These are phyloP conservation scores for Tapirus terrestris DNA, from an alignment of 2,113 vertebrate species.

Conservation along the genomic window DNA sequence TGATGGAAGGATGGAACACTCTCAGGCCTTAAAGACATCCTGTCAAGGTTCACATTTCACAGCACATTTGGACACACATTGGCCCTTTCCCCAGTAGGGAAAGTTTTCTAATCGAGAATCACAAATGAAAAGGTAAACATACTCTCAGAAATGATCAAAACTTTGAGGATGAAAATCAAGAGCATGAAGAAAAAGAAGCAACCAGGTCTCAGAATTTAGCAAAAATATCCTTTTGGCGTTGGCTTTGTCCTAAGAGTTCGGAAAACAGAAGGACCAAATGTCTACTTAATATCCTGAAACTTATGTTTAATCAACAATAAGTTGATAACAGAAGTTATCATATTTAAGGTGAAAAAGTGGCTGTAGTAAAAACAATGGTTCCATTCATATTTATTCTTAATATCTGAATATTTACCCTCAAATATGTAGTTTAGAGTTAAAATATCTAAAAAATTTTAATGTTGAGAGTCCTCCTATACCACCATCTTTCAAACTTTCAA, in stretches of 20 bases:
- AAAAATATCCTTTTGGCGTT: not conserved
- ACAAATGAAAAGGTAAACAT: not conserved
- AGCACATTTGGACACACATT: too few relatives aligned
- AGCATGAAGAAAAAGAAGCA: not conserved
- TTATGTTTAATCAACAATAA: not conserved
- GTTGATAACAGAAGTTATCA: not conserved
- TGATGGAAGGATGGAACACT: not conserved
- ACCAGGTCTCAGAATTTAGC: not conserved
- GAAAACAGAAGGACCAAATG: not conserved
- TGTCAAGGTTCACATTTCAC: not conserved
- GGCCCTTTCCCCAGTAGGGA: not conserved
- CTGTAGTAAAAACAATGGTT: not conserved
- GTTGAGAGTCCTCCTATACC: too few relatives aligned
- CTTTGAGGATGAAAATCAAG: not conserved
- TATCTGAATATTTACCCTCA: not conserved
- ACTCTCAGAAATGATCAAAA: not conserved
- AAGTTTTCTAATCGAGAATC: not conserved
- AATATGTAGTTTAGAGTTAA: not conserved
- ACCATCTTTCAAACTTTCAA: too few relatives aligned
- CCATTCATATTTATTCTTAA: not conserved
- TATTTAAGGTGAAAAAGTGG: not conserved
- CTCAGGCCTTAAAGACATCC: rapidly evolving
- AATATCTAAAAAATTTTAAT: not conserved
- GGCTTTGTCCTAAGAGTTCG: not conserved
- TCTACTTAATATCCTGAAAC: not conserved